Evolutionary conservation across 2,888 invertebrate species (phyloP), one percentile per base, ranked within the genome.

Genomic region (Carpatolechia fugitivella): DNA sequence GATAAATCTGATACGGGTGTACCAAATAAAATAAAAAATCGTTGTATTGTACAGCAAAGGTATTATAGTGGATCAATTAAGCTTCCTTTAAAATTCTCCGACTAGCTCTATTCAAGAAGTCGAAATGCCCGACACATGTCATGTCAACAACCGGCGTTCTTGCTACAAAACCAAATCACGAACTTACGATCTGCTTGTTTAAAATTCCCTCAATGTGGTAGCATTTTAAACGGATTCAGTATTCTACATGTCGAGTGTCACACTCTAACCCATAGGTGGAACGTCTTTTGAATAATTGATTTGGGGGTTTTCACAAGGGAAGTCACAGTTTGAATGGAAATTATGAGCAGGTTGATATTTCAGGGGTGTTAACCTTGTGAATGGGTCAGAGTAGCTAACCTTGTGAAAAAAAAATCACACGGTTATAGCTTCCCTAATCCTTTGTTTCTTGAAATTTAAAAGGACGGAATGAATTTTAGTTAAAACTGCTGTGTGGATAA

Each of bases 141-240:
- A 47, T 44, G 55, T 44, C 57, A 56, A 38, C 46, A 56, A 55
- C 55, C 58, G 59, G 56, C 62, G 57, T 60, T 60, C 1, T 29
- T 13, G 0, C 10, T 13, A 11, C 5, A 3, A 31, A 18, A 80
- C 64, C 85, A 66, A 54, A 64, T 83, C 89, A 88, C 88, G 86
- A 84, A 56, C 64, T 61, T 76, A 78, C 74, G 74, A 72, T 68
- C 74, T 70, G 71, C 64, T 77, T 77, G 79, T 80, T 89, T 89
- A 75, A 84, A 82, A 89, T 88, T 88, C 88, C 68, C 66, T 60
- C 64, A 72, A 74, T 72, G 76, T 74, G 70, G 66, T 74, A 75
- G 80, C 82, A 86, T 86, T 87, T 83, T 78, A 85, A 87, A 86
- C 74, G 75, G 76, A 80, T 74, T 66, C 80, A 72, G 79, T 68